Evolutionary conservation across 1,140 invertebrate genomes (phyloP).

Genomic region (Zaprionus nigranus): DNA sequence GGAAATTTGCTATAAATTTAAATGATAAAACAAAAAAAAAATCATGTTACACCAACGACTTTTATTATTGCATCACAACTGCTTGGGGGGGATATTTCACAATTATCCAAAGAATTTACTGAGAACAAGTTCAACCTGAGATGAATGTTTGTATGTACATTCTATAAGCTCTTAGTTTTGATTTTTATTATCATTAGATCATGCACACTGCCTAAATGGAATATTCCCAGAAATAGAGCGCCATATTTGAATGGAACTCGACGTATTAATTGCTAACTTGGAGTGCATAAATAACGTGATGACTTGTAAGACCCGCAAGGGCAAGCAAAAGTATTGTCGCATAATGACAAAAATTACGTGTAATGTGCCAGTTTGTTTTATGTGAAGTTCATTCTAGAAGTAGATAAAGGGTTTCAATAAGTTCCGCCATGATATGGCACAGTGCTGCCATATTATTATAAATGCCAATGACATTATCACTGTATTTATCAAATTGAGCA

Average conservation of each 20-base stretch:
- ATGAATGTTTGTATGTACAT: neutral
- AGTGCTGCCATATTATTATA: neutral
- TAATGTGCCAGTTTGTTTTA: neutral
- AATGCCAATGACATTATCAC: neutral
- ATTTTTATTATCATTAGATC: neutral
- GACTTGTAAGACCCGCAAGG: neutral
- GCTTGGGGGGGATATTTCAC: neutral
- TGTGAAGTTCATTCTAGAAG: conserved; percentile 2
- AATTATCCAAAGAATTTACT: neutral
- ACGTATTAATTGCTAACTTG: neutral
- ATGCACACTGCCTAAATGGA: neutral
- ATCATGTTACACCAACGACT: conserved; percentile 6
- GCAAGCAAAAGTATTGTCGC: neutral
- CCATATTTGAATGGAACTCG: neutral
- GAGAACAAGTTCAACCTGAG: neutral
- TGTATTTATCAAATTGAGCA: neutral
- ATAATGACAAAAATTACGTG: conserved; percentile 1
- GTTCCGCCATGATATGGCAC: neutral
- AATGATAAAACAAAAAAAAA: conserved; percentile 4
- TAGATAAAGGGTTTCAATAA: conserved; percentile 6
- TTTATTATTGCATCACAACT: conserved; percentile 3
- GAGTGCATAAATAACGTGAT: neutral
- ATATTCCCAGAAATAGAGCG: neutral
- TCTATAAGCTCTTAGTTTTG: neutral
- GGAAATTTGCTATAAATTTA: neutral